Evolutionary conservation across 2,888 invertebrate genomes (phyloP).

Genomic region (Chydorus sphaericus): DNA sequence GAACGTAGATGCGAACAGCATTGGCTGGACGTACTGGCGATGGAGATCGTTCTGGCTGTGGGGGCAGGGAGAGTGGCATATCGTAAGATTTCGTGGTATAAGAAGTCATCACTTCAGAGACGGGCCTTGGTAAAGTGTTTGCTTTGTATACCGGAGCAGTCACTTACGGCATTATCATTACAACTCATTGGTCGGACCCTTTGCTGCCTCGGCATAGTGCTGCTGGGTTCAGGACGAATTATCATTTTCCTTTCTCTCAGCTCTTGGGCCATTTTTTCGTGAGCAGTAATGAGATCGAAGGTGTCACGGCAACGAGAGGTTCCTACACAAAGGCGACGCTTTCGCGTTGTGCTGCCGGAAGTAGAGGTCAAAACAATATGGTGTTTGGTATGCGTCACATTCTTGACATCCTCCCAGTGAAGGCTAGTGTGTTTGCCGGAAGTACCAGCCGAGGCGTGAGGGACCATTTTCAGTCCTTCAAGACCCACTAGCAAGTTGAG

Average conservation of each 20-base stretch:
- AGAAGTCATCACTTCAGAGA: too few species aligned
- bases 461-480: constrained; percentile 9
- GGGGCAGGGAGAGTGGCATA: too few species aligned
- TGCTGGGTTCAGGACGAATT: background rate
- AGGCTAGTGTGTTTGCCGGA: constrained; percentile 1
- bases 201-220: background rate
- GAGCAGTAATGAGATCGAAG: constrained; percentile 2
- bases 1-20: constrained; percentile 8
- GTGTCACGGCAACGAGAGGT: background rate
- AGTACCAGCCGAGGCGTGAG: background rate
- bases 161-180: background rate
- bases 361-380: constrained; percentile 8
- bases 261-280: constrained; percentile 2
- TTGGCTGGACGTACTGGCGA: constrained; percentile 1
- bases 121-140: too few species aligned
- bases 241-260: background rate
- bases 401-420: constrained; percentile 19
- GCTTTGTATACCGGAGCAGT: too few species aligned
- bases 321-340: constrained; percentile 10
- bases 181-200: too few species aligned
- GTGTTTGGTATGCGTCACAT: constrained; percentile 10
- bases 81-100: too few species aligned
- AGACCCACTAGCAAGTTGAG: constrained; percentile 8
- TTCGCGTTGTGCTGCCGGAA: background rate
- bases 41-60: too few species aligned